Conservation (phyloP, 2,888 invertebrate genomes). For the Pomacea canaliculata region DNA sequence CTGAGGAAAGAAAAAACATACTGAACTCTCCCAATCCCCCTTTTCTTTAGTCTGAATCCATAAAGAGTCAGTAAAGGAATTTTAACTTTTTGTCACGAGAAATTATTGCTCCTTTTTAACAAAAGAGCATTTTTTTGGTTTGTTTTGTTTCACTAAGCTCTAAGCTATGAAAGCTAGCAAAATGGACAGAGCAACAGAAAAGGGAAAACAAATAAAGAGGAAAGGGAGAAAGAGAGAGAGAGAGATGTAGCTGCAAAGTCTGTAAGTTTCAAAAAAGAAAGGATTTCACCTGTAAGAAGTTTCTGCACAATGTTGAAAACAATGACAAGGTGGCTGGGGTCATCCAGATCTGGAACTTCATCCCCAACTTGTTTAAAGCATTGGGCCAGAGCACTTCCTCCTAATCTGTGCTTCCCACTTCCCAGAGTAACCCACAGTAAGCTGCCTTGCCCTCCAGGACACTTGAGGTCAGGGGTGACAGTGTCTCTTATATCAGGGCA, state of each 20-base stretch:
- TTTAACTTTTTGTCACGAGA: no score
- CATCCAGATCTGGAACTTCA: constrained; percentile 83
- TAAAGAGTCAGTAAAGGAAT: no score
- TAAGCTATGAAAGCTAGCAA: no score
- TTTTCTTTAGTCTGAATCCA: no score
- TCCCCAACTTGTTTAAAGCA: constrained; percentile 88
- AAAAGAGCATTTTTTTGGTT: no score
- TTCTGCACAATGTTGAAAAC: constrained; percentile 88
- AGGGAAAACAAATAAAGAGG: no score
- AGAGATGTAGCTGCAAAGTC: neutral
- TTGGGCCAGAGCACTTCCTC: constrained; percentile 94
- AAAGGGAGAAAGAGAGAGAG: no score
- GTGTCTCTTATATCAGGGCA: constrained; percentile 88
- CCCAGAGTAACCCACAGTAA: constrained; percentile 86
- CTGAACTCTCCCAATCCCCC: no score
- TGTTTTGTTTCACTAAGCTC: no score
- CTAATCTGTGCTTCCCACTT: constrained; percentile 72
- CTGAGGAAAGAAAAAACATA: no score
- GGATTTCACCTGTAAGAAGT: constrained; percentile 78
- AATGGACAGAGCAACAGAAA: no score
- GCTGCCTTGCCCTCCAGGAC: constrained; percentile 72
- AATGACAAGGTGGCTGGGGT: constrained; percentile 77
- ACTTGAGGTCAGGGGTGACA: constrained; percentile 92
- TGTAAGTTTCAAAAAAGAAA: neutral
- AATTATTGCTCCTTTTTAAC: no score